phyloP scores from a whole-genome alignment of 1,140 invertebrate species.

The Aleiodes sp. region DNA sequence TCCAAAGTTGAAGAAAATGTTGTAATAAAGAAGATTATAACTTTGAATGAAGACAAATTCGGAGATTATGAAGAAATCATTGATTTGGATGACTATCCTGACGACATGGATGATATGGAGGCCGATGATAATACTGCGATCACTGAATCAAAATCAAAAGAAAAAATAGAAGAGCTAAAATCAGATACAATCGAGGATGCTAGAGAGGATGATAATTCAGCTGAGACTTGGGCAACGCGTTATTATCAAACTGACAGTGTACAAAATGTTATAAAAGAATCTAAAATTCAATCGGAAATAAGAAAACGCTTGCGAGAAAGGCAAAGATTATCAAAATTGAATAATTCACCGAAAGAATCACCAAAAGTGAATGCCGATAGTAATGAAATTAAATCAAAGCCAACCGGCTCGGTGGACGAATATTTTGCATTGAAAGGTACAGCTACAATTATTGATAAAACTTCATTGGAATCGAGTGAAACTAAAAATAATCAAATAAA shows the following conservation, averaged over 20 bases:
- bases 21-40: neutral
- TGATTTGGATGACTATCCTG: constrained; percentile 63
- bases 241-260: constrained; percentile 64
- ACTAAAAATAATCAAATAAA: neutral
- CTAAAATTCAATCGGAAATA: constrained; percentile 65
- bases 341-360: constrained; percentile 50
- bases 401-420: constrained; percentile 61
- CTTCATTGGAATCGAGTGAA: neutral
- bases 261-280: constrained; percentile 64
- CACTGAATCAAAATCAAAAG: neutral
- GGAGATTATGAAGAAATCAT: constrained; percentile 59
- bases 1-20: neutral
- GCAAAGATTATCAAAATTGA: constrained; percentile 56
- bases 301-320: constrained; percentile 61
- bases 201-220: neutral
- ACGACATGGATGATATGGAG: constrained; percentile 60
- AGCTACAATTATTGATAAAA: neutral
- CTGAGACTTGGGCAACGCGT: constrained; percentile 62
- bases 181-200: neutral
- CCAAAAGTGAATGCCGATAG: constrained; percentile 29
- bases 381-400: constrained; percentile 39
- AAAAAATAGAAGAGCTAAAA: constrained; percentile 15
- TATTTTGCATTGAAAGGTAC: constrained; percentile 58
- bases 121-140: constrained; percentile 32
- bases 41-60: neutral